Evolutionary conservation across 2,888 invertebrate species (phyloP), one percentile per base, ranked within the genome.

Genomic region (Serrognathus titanus): DNA sequence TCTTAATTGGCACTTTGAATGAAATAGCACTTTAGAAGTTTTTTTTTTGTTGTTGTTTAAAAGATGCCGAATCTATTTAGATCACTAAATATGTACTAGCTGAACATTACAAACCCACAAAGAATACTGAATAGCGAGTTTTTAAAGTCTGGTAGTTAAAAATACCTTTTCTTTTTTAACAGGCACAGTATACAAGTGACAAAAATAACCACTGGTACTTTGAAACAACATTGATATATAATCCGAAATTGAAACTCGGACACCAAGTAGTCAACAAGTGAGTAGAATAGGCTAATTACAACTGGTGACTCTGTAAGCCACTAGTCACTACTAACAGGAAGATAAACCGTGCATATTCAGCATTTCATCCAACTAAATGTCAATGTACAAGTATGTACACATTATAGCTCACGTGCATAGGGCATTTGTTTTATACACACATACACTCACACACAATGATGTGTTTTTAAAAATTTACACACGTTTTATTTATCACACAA

Each of bases 261-360:
- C 68, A 68, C 69, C 66, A 64, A 69, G 68, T 69, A 70, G 66
- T 69, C 66, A 67, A 70, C 67, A 68, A 69, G 68, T 68, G 70
- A 71, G 70, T 66, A 65, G 66, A 71, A 69, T 72, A 72, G 72
- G 73, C 73, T 73, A 75, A 73, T 72, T 74, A 71, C 69, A 72
- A 71, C 69, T 68, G 66, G 71, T 70, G 73, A 72, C 72, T 62
- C 64, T 66, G 58, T 59, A 65, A 69, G 72, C 69, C 74, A 71
- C 75, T 70, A 74, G 73, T 74, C 74, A 74, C 75, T 76, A 76
- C 74, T 74, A 74, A 78, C 77, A 78, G 78, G 77, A 78, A 78
- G 77, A 74, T 58, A 75, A 77, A 78, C 78, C 78, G 78, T 78
- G 78, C 78, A 77, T 76, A 73, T 75, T 75, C 75, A 75, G 76